Conservation (phyloP, 1,140 invertebrate genomes). For the Zaprionus gabonicus region DNA sequence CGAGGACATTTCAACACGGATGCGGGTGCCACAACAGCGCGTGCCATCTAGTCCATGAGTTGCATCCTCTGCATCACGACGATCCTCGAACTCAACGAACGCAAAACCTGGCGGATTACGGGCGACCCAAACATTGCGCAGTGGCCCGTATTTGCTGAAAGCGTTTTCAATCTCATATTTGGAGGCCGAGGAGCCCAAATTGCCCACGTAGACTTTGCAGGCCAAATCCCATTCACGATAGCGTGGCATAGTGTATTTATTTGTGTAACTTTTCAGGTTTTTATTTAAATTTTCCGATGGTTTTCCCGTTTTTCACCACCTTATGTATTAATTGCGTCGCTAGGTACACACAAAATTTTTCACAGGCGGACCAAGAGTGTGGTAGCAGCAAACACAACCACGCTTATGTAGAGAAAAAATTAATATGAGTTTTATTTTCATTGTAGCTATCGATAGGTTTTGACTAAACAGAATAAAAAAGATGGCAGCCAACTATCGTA, state of each 20-base stretch:
- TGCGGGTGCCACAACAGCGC: constrained; percentile 93
- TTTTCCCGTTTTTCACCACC: not conserved
- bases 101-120: constrained; percentile 97
- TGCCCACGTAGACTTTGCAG: constrained; percentile 99
- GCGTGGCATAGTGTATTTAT: constrained; percentile 86
- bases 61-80: constrained; percentile 98
- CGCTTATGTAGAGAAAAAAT: constrained; percentile 45
- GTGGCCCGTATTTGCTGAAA: constrained; percentile 97
- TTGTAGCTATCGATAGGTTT: constrained; percentile 13
- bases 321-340: constrained; percentile 45
- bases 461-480: constrained; percentile 25
- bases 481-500: constrained; percentile 37
- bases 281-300: constrained; percentile 9
- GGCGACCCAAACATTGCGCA: constrained; percentile 99
- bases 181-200: constrained; percentile 95
- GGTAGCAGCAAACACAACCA: constrained; percentile 41
- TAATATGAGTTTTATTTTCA: constrained; percentile 16
- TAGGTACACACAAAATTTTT: constrained; percentile 45
- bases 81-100: constrained; percentile 99
- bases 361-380: not conserved
- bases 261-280: constrained; percentile 20
- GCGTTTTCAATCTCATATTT: constrained; percentile 96
- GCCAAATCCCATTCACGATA: constrained; percentile 96
- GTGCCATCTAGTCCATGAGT: constrained; percentile 97
- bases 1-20: constrained; percentile 95